Evolutionary conservation across 2,797 vertebrate genomes (phyloP).

Genomic region (Lacerta viridis): DNA sequence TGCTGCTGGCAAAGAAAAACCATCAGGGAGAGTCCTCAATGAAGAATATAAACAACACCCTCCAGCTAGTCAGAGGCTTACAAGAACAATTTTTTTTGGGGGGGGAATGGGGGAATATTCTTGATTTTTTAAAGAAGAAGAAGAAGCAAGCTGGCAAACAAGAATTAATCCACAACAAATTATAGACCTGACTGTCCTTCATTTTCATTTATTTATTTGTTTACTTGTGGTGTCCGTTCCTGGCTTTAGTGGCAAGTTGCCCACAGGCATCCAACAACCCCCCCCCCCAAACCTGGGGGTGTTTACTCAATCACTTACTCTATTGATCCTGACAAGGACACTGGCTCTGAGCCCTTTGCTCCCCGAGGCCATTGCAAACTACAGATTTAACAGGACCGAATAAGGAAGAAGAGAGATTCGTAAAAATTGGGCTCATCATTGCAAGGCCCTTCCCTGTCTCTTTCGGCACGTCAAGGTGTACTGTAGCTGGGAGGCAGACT

Average conservation of each 20-base stretch:
- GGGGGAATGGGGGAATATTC: conserved; percentile 60
- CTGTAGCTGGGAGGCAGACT: conserved; percentile 32
- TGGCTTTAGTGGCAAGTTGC: conserved; percentile 67
- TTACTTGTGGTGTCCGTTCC: conserved; percentile 16
- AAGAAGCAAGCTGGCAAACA: no score
- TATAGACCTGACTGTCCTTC: conserved; percentile 68
- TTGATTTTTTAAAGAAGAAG: conserved; percentile 66
- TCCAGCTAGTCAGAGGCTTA: conserved; percentile 72
- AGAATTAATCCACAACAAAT: conserved; percentile 62
- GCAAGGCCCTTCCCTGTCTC: background rate
- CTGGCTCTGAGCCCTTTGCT: conserved; percentile 56
- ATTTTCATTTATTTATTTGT: conserved; percentile 40
- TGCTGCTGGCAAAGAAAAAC: conserved; percentile 74
- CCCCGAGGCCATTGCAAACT: conserved; percentile 58
- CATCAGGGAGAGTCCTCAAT: conserved; percentile 74
- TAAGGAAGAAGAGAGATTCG: conserved; percentile 50
- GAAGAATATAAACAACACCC: conserved; percentile 80
- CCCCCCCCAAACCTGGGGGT: no score
- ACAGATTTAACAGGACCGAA: conserved; percentile 65
- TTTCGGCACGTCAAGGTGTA: conserved; percentile 30
- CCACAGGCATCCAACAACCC: conserved; percentile 47
- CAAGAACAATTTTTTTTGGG: conserved; percentile 72
- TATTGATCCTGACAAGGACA: conserved; percentile 72
- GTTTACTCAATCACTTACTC: conserved; percentile 61
- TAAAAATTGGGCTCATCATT: conserved; percentile 48